Evolutionary conservation across 2,888 invertebrate genomes (phyloP), one percentile per base, ranked within the genome.

Genomic region (Drosophila mercatorum): DNA sequence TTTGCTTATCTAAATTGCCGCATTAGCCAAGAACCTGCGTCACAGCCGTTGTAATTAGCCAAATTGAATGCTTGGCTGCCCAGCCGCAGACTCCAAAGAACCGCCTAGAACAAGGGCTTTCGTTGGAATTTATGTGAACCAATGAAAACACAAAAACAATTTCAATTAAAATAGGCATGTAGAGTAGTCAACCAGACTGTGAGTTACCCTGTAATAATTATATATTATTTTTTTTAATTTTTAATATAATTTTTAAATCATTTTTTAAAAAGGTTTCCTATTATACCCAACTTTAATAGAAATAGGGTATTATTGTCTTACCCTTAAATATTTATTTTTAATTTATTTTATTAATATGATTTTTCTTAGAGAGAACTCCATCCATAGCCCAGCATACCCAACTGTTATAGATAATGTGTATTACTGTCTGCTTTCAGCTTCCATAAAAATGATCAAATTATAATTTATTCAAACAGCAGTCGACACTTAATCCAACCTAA

Each of bases 1-100:
- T 77, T 88, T 74, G 86, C 86, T 90, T 86, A 90, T 86, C 86
- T 86, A 89, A 86, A 86, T 86, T 86, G 89, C 89, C 84, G 83
- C 84, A 72, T 90, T 85, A 85, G 72, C 90, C 90, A 89, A 88
- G 90, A 85, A 89, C 90, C 88, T 78, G 70, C 80, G 86, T 68
- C 70, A 80, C 60, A 64, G 67, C 51, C 65, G 75, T 60, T 83
- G 90, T 88, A 89, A 85, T 85, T 88, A 85, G 75, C 70, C 65
- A 73, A 75, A 80, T 85, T 85, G 88, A 90, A 90, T 88, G 84
- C 86, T 89, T 89, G 70, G 81, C 68, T 89, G 88, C 61, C 49
- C 77, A 72, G 61, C 56, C 36, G 53, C 62, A 88, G 72, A 81
- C 61, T 70, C 71, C 49, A 55, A 60, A 67, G 46, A 66, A 31